Percentiles rank a stretch among this genome's conserved stretches.
Conservation (phyloP, 64 coral and sea anemone species). For the Montipora efflorescens region DNA sequence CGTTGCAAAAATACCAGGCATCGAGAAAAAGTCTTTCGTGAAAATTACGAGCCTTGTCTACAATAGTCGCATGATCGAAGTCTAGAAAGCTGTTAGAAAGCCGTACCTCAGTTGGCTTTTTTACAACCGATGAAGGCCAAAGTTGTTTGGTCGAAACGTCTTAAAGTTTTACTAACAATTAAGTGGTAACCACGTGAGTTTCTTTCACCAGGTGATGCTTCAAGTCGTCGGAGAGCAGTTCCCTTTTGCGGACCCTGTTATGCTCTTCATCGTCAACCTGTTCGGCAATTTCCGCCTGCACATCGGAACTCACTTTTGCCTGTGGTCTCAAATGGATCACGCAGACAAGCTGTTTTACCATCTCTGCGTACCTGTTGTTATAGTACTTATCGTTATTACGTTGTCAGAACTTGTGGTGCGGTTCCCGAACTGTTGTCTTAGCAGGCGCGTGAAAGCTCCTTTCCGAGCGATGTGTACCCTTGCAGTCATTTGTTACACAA, state of each 20-base stretch:
- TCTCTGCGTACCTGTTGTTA: neutral
- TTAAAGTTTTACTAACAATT: too few species aligned
- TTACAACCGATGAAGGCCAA: too few species aligned
- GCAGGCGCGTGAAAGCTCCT: conserved; percentile 81
- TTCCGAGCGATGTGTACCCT: conserved; percentile 87
- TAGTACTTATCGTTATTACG: neutral
- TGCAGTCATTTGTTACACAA: conserved; percentile 66
- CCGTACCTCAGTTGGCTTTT: too few species aligned
- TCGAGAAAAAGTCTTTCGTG: too few species aligned
- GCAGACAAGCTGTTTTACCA: conserved; percentile 62
- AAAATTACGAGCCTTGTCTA: too few species aligned
- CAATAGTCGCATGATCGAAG: too few species aligned
- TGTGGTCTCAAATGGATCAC: conserved; percentile 54
- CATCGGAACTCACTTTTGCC: conserved; percentile 23
- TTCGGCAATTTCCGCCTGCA: conserved; percentile 36
- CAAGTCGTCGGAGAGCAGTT: conserved; percentile 6
- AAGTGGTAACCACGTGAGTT: too few species aligned
- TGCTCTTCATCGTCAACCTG: conserved; percentile 48
- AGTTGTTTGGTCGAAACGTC: too few species aligned
- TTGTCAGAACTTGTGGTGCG: conserved; percentile 27
- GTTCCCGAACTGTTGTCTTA: conserved; percentile 76
- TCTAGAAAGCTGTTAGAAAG: too few species aligned
- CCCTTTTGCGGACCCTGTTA: conserved; percentile 18
- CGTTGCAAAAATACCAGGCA: too few species aligned
- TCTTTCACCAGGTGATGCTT: neutral